Base-by-base conservation (phyloP, 2,888 invertebrate genomes). In the Allygus modestus region DNA sequence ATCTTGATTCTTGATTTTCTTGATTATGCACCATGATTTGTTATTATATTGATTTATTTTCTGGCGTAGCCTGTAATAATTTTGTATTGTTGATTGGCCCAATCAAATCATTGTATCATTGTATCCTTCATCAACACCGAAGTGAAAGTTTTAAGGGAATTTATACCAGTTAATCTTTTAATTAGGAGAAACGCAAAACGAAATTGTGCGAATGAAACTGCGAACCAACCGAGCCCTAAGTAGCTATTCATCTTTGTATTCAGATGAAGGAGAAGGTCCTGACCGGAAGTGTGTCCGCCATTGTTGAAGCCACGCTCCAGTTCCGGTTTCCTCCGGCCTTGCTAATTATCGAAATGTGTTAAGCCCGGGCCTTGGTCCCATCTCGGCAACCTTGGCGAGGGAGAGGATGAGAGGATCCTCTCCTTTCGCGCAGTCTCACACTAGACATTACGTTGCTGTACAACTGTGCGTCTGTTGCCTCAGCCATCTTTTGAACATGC, bases 251-350 rank as follows among this genome's bases (percentile, higher is more conserved):
- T 77, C 77, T 77, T 79, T 79, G 79, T 79, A 58, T 79, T 79
- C 58, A 54, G 58, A 79, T 54, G 79, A 9, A 79, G 54, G 75
- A n/a, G n/a, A 43, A 28, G 54, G 20, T 20, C 0, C 12, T 41
- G 51, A 41, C 28, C 77, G 46, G 77, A 77, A 77, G 77, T 43
- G 73, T 23, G 20, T 23, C 51, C 58, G 31, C 83, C 41, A 83
- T 83, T 83, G 83, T 83, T 73, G 71, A 46, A 37, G 73, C 43
- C 71, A 58, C 73, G 83, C 75, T 83, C 83, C 75, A 83, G 75
- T 83, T 83, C 83, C 83, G 43, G 83, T 58, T 75, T 83, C 83
- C 83, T 73, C 51, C 75, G 75, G 26, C 83, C 83, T 83, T 83
- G 51, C 23, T 75, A 41, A 75, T 83, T 83, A 75, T 26, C 41